Evolutionary conservation across 2,888 invertebrate species (phyloP), one percentile per base, ranked within the genome.

Genomic region (Lithophane socia): DNA sequence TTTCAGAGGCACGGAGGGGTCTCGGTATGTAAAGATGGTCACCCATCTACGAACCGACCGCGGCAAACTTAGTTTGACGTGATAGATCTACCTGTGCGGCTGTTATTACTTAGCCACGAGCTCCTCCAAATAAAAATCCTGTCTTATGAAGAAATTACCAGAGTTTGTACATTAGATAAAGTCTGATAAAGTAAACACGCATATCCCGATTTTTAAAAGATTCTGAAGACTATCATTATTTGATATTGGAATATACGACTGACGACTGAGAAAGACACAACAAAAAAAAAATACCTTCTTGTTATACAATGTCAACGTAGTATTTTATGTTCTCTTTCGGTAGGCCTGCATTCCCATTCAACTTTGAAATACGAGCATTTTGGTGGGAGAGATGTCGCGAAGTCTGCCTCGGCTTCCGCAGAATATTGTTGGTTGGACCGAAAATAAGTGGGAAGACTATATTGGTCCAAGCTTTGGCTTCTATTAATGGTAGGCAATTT

Each of bases 361-460:
- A 91, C 29, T 95, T 93, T 2, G 95, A 96, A 82, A 89, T 89
- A 29, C 91, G 93, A 80, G 78, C 80, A 2, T 69, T 92, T 10
- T 96, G 95, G 96, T 95, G 96, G 96, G 94, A 95, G 18, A 89
- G 78, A 75, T 95, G 94, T 79, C 87, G 88, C 0, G 92, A 92
- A 58, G 77, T 92, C 2, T 64, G 70, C 0, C 90, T 90, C 5
- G 94, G 94, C 0, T 91, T 88, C 24, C 91, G 87, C 9, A 91
- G 79, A 68, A 89, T 94, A 60, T 83, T 95, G n/a, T 73, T 95
- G 1, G 91, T 95, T 1, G 95, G 95, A 52, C 92, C 95, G 0
- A 85, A 60, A 29, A 89, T 85, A 3, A 90, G 93, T 67, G 96
- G 95, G 0, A 95, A 93, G 75, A 92, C 91, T 0, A 87, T 83